Conservation (phyloP, 2,797 vertebrate genomes). For the Chloroceryle amazona region DNA sequence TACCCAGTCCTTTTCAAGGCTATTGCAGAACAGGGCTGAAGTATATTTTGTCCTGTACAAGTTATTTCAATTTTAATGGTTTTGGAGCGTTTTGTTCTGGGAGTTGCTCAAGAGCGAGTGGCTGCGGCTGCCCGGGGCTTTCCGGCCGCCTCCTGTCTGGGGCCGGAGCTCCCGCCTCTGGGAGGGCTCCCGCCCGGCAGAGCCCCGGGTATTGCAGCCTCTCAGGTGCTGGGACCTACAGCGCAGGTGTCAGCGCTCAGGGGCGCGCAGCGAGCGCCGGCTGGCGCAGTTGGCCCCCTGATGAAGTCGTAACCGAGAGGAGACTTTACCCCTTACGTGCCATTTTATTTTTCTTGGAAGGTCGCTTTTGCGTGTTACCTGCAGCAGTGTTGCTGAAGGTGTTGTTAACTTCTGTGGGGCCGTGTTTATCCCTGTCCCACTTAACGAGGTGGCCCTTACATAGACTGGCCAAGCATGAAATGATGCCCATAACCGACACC, state of each 20-base stretch:
- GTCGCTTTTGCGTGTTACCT: background rate
- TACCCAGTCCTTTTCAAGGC: too few relatives aligned
- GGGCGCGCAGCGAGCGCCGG: background rate
- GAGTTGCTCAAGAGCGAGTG: background rate
- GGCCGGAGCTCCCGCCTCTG: background rate
- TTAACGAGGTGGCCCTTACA: accelerated
- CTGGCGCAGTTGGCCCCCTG: background rate
- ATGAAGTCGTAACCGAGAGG: accelerated
- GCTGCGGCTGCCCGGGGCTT: background rate
- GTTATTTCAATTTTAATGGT: too few relatives aligned
- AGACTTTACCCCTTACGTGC: accelerated
- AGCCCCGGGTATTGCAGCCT: too few relatives aligned
- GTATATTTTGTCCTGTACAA: too few relatives aligned
- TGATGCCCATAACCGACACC: accelerated
- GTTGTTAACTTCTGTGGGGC: accelerated
- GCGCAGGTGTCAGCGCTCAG: background rate
- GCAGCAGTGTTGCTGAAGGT: accelerated
- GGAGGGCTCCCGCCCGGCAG: background rate
- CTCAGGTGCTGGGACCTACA: background rate
- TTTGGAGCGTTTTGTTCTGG: background rate
- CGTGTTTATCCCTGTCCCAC: accelerated
- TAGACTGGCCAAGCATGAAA: accelerated
- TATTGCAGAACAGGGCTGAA: too few relatives aligned
- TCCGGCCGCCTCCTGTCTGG: background rate
- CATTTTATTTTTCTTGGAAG: accelerated